These are phyloP conservation scores for Scaptomyza caliginosa DNA, from an alignment of 2,888 invertebrate species.

Conservation along the genomic window DNA sequence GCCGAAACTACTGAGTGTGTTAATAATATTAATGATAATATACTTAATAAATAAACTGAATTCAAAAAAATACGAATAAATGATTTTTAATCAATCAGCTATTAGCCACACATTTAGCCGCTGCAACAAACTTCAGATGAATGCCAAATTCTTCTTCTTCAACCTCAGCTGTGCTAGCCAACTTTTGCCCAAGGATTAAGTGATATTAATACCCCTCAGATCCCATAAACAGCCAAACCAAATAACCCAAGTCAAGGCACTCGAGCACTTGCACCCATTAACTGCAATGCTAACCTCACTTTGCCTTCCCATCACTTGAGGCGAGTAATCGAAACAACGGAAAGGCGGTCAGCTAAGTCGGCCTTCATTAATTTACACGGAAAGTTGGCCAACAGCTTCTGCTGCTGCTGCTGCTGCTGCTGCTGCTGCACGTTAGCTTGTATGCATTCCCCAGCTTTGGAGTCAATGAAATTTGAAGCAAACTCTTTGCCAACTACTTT, in stretches of 20 bases:
- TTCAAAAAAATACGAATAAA: slow-evolving; percentile 29
- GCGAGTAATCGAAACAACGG: slow-evolving; percentile 61
- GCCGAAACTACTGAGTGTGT: slow-evolving; percentile 78
- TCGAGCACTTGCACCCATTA: slow-evolving; percentile 24
- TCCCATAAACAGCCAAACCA: slow-evolving; percentile 5
- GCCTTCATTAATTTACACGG: slow-evolving; percentile 65
- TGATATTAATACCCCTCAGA: slow-evolving; percentile 58
- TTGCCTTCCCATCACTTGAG: slow-evolving; percentile 20
- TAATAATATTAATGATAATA: slow-evolving; percentile 67
- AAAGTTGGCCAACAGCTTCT: slow-evolving; percentile 20
- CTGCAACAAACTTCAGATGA: slow-evolving; percentile 35
- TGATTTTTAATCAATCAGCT: slow-evolving; percentile 43
- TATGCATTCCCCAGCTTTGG: slow-evolving; percentile 15
- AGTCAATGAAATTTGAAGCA: slow-evolving; percentile 39
- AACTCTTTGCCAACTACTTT: slow-evolving; percentile 40
- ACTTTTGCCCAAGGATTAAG: slow-evolving; percentile 44
- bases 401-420: slow-evolving; percentile 10
- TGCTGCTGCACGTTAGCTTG: slow-evolving; percentile 30
- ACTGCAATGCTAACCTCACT: slow-evolving; percentile 43
- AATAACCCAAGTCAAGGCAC: not conserved
- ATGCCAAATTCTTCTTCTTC: slow-evolving; percentile 18
- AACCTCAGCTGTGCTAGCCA: slow-evolving; percentile 5
- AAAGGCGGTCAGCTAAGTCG: slow-evolving; percentile 58
- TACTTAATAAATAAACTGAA: slow-evolving; percentile 73
- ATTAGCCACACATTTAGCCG: slow-evolving; percentile 12